These are phyloP conservation scores for Herminia tarsipennalis DNA, from an alignment of 2,888 invertebrate species.

Conservation along the genomic window DNA sequence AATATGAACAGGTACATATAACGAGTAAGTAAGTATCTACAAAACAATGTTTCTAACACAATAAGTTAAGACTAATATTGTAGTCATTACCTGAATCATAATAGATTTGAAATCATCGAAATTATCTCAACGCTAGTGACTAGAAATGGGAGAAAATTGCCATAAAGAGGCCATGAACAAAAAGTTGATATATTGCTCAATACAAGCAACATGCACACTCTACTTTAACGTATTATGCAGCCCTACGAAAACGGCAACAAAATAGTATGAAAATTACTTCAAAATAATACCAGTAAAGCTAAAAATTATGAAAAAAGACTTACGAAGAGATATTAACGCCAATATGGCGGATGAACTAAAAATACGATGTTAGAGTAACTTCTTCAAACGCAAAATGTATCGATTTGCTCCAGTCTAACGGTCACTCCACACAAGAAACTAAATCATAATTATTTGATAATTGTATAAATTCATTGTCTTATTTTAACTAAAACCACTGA, in stretches of 20 bases:
- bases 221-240: conserved; percentile 68
- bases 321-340: conserved; percentile 87
- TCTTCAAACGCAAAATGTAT: conserved; percentile 76
- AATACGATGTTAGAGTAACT: conserved; percentile 84
- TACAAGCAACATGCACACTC: conserved; percentile 65
- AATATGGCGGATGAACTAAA: conserved; percentile 90
- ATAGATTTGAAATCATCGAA: conserved; percentile 29
- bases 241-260: conserved; percentile 81
- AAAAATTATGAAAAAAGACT: conserved; percentile 82
- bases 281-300: conserved; percentile 70
- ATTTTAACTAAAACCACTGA: conserved; percentile 72
- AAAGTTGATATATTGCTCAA: conserved; percentile 61
- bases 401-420: conserved; percentile 70
- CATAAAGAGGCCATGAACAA: conserved; percentile 77
- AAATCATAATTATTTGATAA: conserved; percentile 69
- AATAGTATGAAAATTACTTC: conserved; percentile 66
- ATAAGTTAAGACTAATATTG: conserved; percentile 20
- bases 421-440: conserved; percentile 75
- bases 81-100: conserved; percentile 12
- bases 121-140: conserved; percentile 46
- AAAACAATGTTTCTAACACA: conserved; percentile 39
- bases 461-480: conserved; percentile 70
- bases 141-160: conserved; percentile 68
- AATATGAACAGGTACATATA: conserved; percentile 35
- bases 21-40: conserved; percentile 23